Evolutionary conservation across 2,113 vertebrate genomes (phyloP), one percentile per base, ranked within the genome.

Genomic region (Indicator indicator): DNA sequence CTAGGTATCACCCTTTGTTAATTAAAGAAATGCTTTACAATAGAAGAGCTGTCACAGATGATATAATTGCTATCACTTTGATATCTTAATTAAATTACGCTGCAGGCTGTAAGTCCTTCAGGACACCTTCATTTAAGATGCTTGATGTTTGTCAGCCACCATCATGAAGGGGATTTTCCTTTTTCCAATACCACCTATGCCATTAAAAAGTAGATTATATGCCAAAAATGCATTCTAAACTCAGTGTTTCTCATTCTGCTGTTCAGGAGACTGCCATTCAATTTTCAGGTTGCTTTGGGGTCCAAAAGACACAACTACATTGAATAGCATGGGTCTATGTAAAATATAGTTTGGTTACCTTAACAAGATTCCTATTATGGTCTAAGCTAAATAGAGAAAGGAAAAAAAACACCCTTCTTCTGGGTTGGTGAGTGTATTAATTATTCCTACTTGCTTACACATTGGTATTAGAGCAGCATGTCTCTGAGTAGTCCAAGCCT

Each of bases 31-130:
- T 82, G 91, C 67, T 91, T 96, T 83, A 96, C 74, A 96, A 84
- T 59, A 97, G 95, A 97, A 96, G 94, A 97, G 97, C 96, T 98
- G 96, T 97, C 97, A 96, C 38, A 90, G 59, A 96, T 94, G 84
- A 88, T 92, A 97, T 65, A 94, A 92, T 52, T 91, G 78, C 96
- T 97, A 98, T 97, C 96, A 94, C 74, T 97, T 97, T 97, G 97
- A 96, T 98, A 97, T 88, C 97, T 94, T 91, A 97, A 97, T 98
- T 97, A 87, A 95, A 94, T 97, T 97, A 95, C 96, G 96, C 96
- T 80, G 72, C 74, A 97, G 92, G 97, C 94, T 97, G n/a, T 85
- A 96, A 97, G 95, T 97, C 93, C 94, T 97, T 95, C 90, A 97
- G 93, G 90, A 96, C 94, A 94, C 96, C 96, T 97, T 98, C 97